A percentile compares a stretch with the other conserved stretches of the same genome.
Conservation (phyloP, 1,140 invertebrate species). For the Ditylenchus dipsaci region DNA sequence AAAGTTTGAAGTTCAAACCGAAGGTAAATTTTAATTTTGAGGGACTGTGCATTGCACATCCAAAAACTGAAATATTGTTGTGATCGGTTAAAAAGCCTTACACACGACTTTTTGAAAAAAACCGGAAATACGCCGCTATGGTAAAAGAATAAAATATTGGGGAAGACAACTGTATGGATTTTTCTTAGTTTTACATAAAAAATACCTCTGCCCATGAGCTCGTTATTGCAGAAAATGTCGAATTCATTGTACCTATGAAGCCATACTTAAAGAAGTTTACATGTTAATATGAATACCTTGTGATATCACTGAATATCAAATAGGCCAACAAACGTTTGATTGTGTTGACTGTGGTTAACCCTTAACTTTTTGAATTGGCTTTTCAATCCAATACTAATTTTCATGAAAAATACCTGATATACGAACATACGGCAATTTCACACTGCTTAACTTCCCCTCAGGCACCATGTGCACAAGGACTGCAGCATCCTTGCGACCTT, state of each 20-base stretch:
- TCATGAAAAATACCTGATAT: slow-evolving; percentile 32
- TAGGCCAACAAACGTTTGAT: slow-evolving; percentile 79
- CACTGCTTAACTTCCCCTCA: slow-evolving; percentile 2
- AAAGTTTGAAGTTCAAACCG: too few relatives aligned
- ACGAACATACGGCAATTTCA: slow-evolving; percentile 29
- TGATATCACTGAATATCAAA: slow-evolving; percentile 72
- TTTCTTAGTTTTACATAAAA: too few relatives aligned
- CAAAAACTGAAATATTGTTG: too few relatives aligned
- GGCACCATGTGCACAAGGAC: slow-evolving; percentile 30
- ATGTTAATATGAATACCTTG: slow-evolving; percentile 73
- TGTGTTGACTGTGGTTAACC: slow-evolving; percentile 44
- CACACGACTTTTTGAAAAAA: not conserved
- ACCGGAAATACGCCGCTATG: not conserved
- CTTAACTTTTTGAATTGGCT: slow-evolving; percentile 16
- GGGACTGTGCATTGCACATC: too few relatives aligned
- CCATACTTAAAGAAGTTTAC: slow-evolving; percentile 90
- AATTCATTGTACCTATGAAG: slow-evolving; percentile 85
- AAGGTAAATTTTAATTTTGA: too few relatives aligned
- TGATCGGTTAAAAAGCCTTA: too few relatives aligned
- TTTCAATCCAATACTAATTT: not conserved
- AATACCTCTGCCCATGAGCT: slow-evolving; percentile 90
- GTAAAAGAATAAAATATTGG: too few relatives aligned
- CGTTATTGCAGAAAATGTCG: slow-evolving; percentile 96
- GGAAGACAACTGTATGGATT: too few relatives aligned
- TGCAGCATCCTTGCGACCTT: slow-evolving; percentile 32